Evolutionary conservation across 2,113 vertebrate genomes (phyloP).

Genomic region (Erinaceus europaeus): DNA sequence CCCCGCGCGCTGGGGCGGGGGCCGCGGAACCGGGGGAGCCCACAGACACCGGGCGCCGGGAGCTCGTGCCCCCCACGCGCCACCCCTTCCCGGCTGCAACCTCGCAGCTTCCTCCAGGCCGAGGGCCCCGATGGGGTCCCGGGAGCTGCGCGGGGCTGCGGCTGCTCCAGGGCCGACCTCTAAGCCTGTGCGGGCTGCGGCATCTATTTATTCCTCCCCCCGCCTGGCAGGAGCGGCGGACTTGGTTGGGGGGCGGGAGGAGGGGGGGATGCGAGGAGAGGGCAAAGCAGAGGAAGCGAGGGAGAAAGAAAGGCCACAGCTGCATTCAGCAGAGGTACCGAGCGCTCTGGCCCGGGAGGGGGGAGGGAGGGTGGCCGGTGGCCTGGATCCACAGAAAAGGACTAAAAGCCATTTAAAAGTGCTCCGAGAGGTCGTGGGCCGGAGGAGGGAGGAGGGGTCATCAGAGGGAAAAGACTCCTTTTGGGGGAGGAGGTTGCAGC

Average conservation of each 20-base stretch:
- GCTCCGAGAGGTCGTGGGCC: not conserved
- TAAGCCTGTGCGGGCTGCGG: conserved; percentile 5
- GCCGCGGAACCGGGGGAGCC: too few species aligned
- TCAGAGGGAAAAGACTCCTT: not conserved
- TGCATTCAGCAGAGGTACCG: not conserved
- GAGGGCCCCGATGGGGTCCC: not conserved
- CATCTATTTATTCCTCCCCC: conserved; percentile 53
- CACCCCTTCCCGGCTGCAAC: too few species aligned
- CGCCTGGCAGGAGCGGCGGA: conserved; percentile 31
- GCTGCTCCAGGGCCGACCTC: conserved; percentile 24
- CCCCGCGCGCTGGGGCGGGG: not conserved
- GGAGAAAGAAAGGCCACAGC: conserved; percentile 12
- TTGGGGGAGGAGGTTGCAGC: not conserved
- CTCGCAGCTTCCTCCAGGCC: not conserved
- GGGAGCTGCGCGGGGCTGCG: too few species aligned
- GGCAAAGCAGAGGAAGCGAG: not conserved
- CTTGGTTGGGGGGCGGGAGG: conserved; percentile 1
- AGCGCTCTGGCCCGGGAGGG: too few species aligned
- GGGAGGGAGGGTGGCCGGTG: not conserved
- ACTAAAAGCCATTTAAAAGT: not conserved
- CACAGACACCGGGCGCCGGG: too few species aligned
- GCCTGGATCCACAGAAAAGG: not conserved
- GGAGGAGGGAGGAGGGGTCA: not conserved
- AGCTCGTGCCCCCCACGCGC: too few species aligned
- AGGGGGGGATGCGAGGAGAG: not conserved